phyloP scores from a whole-genome alignment of 2,888 invertebrate genomes.

The Cartodere bifasciata region DNA sequence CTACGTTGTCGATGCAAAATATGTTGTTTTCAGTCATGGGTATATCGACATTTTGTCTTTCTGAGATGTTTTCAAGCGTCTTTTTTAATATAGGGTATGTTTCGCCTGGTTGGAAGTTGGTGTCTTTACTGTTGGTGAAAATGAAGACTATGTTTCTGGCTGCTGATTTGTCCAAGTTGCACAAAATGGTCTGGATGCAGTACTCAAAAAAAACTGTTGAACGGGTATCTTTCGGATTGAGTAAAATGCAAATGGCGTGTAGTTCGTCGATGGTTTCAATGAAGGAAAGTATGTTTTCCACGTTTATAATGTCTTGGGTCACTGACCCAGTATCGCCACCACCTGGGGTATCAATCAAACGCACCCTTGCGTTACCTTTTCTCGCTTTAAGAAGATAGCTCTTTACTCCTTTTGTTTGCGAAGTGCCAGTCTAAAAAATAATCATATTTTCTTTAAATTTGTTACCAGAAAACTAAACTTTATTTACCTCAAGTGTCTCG shows the following conservation, averaged over 20 bases:
- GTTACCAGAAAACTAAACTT: too few relatives aligned
- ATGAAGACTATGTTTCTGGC: constrained; percentile 13
- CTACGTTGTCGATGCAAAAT: constrained; percentile 14
- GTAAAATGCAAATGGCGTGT: constrained; percentile 14
- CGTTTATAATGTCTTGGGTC: constrained; percentile 17
- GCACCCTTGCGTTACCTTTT: too few relatives aligned
- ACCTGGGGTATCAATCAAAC: constrained; percentile 14
- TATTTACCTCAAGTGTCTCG: too few relatives aligned
- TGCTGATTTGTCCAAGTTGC: constrained; percentile 13
- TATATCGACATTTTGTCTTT: constrained; percentile 10
- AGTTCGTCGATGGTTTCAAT: constrained; percentile 11
- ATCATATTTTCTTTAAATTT: too few relatives aligned
- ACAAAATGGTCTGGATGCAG: constrained; percentile 14
- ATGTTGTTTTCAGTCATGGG: constrained; percentile 9
- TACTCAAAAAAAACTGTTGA: constrained; percentile 14
- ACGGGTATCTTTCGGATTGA: constrained; percentile 14
- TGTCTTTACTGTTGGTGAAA: constrained; percentile 14
- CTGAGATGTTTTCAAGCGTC: constrained; percentile 9
- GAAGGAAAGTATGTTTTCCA: constrained; percentile 14
- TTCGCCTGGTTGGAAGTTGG: constrained; percentile 15
- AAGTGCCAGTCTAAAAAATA: too few relatives aligned
- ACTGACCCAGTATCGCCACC: constrained; percentile 17
- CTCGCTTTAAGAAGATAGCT: too few relatives aligned
- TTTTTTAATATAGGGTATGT: constrained; percentile 10
- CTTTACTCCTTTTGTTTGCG: too few relatives aligned